Evolutionary conservation across 1,140 invertebrate species (phyloP), one percentile per base, ranked within the genome.

Genomic region (Ips nitidus): DNA sequence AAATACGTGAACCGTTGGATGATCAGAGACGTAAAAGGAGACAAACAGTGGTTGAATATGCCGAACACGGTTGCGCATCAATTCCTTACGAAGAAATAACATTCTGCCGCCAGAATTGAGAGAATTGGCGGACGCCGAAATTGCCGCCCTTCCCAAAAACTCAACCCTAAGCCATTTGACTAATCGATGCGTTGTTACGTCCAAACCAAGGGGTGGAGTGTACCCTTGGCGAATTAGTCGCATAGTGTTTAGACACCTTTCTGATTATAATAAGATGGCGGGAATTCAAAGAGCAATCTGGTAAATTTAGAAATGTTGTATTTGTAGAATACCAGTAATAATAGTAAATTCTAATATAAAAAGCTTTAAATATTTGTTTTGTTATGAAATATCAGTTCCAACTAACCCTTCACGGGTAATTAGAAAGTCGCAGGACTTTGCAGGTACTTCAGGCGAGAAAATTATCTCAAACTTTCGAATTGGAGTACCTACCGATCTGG

Each of bases 231-330:
- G 93, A 74, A 75, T 97, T 45, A 96, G 94, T 78, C 85, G 95
- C 78, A 93, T 97, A 74, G 86, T 94, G 39, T 98, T 91, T 83
- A 86, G 95, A 71, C 84, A 94, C 78, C 81, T 96, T 60, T 92
- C 91, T 1, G 95, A 98, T 84, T 92, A 97, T 80, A 97, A 97
- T 82, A 90, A 92, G 83, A 77, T 98, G 8, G 86, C 90, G 52
- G 94, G 94, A 52, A 86, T 95, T 1, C 93, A 94, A 81, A 84
- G 94, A 80, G 93, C 94, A 37, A 91, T 92, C 82, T 98, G 94
- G 94, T 90, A 83, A 71, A 71, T 65, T 60, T 60, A 47, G 3
- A 41, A 58, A 58, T 41, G 59, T 47, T n/a, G 2, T 50, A 0
- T 36, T 47, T 45, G 42, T 47, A 37, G 52, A 47, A 4, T 5